Evolutionary conservation across 2,797 vertebrate species (phyloP).

Genomic region (Tragopan temminckii): DNA sequence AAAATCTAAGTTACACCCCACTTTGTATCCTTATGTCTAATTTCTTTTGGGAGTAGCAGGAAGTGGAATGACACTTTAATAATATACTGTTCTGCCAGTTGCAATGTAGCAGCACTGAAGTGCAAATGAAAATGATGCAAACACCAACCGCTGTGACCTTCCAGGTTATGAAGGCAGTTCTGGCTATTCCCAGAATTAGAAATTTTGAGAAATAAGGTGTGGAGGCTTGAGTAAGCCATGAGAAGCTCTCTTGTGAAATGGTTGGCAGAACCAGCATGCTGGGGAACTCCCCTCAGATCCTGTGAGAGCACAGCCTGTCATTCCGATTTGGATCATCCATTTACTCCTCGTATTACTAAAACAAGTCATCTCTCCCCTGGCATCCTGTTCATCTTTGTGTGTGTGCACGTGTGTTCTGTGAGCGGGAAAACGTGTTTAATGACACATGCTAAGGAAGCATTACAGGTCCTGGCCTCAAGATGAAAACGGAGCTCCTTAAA

Average conservation of each 20-base stretch:
- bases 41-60: neutral
- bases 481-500: neutral
- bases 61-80: neutral
- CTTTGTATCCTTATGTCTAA: neutral
- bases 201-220: conserved; percentile 45
- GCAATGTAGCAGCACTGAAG: neutral
- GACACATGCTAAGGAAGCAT: neutral
- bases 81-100: neutral
- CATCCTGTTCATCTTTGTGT: neutral
- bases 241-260: conserved; percentile 46
- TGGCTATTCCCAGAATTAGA: neutral
- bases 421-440: neutral
- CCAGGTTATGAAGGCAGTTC: neutral
- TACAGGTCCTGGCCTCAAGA: neutral
- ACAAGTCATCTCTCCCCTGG: conserved; percentile 10
- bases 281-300: conserved; percentile 22
- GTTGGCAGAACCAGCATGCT: neutral
- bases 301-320: conserved; percentile 57
- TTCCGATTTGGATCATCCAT: conserved; percentile 48
- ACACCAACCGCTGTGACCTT: neutral
- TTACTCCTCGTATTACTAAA: conserved; percentile 33
- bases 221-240: conserved; percentile 17
- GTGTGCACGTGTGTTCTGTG: neutral
- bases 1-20: neutral
- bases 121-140: neutral